Conservation (phyloP, 2,888 invertebrate genomes). For the Mimas tiliae region DNA sequence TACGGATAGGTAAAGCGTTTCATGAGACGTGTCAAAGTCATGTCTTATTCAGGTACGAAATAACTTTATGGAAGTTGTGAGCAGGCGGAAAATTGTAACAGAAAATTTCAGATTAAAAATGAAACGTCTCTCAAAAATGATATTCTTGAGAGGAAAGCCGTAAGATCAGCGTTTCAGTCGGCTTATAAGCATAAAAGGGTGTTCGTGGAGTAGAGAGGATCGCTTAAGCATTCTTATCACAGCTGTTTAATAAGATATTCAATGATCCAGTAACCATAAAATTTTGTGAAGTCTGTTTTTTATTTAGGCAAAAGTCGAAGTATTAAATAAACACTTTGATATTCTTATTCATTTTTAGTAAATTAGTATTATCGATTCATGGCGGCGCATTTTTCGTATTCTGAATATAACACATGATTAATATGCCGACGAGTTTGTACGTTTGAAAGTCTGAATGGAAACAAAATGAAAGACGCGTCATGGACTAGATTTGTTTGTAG, state of each 20-base stretch:
- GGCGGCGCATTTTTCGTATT: too few relatives aligned
- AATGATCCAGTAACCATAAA: constrained; percentile 48
- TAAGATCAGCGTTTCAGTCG: constrained; percentile 54
- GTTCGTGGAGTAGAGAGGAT: constrained; percentile 45
- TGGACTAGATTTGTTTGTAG: too few relatives aligned
- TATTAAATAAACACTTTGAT: neutral
- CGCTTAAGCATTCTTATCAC: constrained; percentile 62
- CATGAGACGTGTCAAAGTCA: constrained; percentile 43
- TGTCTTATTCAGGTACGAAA: constrained; percentile 42
- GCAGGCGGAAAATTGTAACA: constrained; percentile 37
- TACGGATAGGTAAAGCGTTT: constrained; percentile 41
- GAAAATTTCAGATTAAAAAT: constrained; percentile 45
- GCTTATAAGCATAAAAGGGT: constrained; percentile 59
- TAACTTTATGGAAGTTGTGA: constrained; percentile 33
- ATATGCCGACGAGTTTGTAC: too few relatives aligned
- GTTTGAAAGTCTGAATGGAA: too few relatives aligned
- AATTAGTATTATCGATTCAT: neutral
- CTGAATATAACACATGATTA: too few relatives aligned
- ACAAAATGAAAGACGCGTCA: too few relatives aligned
- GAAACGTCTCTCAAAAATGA: constrained; percentile 40
- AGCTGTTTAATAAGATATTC: constrained; percentile 63
- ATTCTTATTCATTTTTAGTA: neutral
- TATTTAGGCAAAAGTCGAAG: neutral
- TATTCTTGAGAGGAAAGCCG: constrained; percentile 39
- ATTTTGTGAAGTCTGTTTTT: constrained; percentile 38